Base-by-base conservation (phyloP, 1,140 invertebrate genomes). In the Meteorus sp. region DNA sequence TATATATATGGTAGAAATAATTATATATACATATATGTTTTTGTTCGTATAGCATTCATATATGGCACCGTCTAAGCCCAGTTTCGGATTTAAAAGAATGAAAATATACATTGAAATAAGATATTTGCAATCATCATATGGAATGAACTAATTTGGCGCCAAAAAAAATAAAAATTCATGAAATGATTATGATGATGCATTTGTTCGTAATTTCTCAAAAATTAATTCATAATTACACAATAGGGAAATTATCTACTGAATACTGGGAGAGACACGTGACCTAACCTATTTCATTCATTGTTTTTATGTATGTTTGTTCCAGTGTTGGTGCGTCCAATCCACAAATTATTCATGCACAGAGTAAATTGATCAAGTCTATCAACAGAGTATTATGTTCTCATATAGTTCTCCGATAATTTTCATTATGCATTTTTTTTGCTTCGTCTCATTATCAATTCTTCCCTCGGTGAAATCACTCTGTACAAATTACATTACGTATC, bases 41-140 rank as follows among this genome's bases (percentile, higher is more conserved):
- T n/a, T n/a, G n/a, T n/a, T n/a, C n/a, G n/a, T 59, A 45, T 51
- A 48, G 45, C 31, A 60, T 54, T 44, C 48, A 37, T 56, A 68
- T 74, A 73, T 74, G 72, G 70, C 71, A 74, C 72, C 63, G 65
- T 67, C 62, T 53, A 68, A 71, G 62, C 61, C 64, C 62, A 66
- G 37, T 60, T 62, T 67, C 57, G 62, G 43, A 45, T n/a, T 58
- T 53, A 59, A 62, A 50, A 62, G 54, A 53, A 60, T 60, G 45
- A 62, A 57, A 53, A 60, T 60, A 50, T 60, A 53, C 50, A n/a
- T 44, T 50, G 39, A 39, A 41, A 35, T 27, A 5, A 33, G 35
- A 27, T 53, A 45, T 39, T 55, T 31, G 39, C 22, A 52, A 61
- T 35, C 20, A 20, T 41, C 7, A 31, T 22, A 41, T n/a, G 37